phyloP scores from a whole-genome alignment of 2,113 vertebrate species.

The Ophthalmolycus amberensis region DNA sequence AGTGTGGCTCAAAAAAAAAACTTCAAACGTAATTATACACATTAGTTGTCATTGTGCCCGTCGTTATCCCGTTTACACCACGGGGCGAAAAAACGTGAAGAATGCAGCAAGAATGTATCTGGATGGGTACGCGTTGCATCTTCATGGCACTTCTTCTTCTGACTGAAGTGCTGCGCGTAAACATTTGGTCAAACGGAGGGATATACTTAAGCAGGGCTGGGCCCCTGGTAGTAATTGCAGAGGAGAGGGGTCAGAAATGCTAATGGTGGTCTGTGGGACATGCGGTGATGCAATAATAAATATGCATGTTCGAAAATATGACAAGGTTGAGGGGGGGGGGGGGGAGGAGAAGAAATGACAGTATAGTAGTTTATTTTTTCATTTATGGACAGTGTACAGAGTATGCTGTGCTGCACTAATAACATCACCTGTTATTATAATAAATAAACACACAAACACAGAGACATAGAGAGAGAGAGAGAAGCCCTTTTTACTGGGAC shows the following conservation, averaged over 20 bases:
- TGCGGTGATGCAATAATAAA: background rate
- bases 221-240: slow-evolving; percentile 34
- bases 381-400: slow-evolving; percentile 72
- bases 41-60: slow-evolving; percentile 48
- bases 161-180: slow-evolving; percentile 52
- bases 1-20: slow-evolving; percentile 5
- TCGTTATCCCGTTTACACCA: slow-evolving; percentile 39
- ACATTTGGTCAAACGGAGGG: slow-evolving; percentile 29
- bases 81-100: slow-evolving; percentile 65
- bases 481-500: slow-evolving; percentile 11
- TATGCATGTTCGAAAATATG: slow-evolving; percentile 5
- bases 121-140: slow-evolving; percentile 25
- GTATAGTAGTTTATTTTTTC: slow-evolving; percentile 70
- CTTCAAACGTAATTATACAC: slow-evolving; percentile 55
- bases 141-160: slow-evolving; percentile 10
- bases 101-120: slow-evolving; percentile 63
- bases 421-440: slow-evolving; percentile 67
- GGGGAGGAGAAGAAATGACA: background rate
- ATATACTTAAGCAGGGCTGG: slow-evolving; percentile 38
- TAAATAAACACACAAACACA: slow-evolving; percentile 78
- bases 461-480: slow-evolving; percentile 33
- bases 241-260: slow-evolving; percentile 35
- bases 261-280: slow-evolving; percentile 11
- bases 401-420: slow-evolving; percentile 64
- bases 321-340: background rate